Conservation (phyloP, 2,797 vertebrate species). For the Semaprochilodus insignis region DNA sequence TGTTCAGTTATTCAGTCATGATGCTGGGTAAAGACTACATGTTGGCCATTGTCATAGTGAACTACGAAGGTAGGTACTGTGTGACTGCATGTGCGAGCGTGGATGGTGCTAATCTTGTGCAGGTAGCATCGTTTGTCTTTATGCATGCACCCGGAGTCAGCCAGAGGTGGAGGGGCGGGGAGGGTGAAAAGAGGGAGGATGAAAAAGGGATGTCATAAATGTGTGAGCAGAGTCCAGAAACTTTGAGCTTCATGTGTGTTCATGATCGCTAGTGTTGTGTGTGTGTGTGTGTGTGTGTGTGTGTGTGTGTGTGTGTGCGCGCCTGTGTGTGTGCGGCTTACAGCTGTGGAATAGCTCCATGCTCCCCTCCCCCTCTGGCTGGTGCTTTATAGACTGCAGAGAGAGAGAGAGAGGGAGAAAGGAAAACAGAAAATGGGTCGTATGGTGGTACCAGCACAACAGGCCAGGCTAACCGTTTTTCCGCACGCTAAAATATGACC, state of each 20-base stretch:
- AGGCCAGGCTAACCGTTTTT: neutral
- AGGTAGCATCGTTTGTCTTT: slow-evolving; percentile 33
- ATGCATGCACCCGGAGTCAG: slow-evolving; percentile 71
- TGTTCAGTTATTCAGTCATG: slow-evolving; percentile 68
- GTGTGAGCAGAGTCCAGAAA: slow-evolving; percentile 53
- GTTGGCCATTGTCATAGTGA: slow-evolving; percentile 83
- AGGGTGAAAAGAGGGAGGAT: slow-evolving; percentile 25
- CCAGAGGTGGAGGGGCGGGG: slow-evolving; percentile 35
- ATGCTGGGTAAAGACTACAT: slow-evolving; percentile 83
- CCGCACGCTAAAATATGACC: slow-evolving; percentile 18
- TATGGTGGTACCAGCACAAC: slow-evolving; percentile 6
- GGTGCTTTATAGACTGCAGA: slow-evolving; percentile 52
- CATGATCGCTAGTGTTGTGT: slow-evolving; percentile 6
- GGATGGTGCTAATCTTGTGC: slow-evolving; percentile 33
- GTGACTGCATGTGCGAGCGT: slow-evolving; percentile 36
- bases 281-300: neutral
- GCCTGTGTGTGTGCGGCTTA: slow-evolving; percentile 18
- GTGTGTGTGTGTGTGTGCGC: neutral
- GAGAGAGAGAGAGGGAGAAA: neutral
- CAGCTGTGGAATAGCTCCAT: slow-evolving; percentile 32
- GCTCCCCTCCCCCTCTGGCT: slow-evolving; percentile 53
- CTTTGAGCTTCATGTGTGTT: slow-evolving; percentile 55
- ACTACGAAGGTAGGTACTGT: slow-evolving; percentile 79
- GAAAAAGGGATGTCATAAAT: slow-evolving; percentile 56
- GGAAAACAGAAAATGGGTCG: slow-evolving; percentile 43